Evolutionary conservation across 2,797 vertebrate species (phyloP), one percentile per base, ranked within the genome.

Genomic region (Yasuhikotakia modesta): DNA sequence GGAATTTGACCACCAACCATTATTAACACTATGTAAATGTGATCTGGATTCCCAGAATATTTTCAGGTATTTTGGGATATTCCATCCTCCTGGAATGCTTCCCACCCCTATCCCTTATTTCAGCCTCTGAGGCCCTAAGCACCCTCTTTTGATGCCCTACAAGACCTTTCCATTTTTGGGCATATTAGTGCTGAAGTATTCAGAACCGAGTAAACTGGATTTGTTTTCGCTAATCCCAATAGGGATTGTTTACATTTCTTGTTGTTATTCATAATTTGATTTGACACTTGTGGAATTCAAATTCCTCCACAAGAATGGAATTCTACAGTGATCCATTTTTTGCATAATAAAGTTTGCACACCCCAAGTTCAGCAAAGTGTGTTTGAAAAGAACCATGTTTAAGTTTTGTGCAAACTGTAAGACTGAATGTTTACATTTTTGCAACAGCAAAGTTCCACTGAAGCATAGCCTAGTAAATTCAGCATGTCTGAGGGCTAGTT

Each of bases 31-130:
- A 90, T 82, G 87, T 92, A 91, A 91, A 94, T 91, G 87, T 91
- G 94, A 94, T 91, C 93, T 93, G 92, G 89, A 96, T 91, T 97
- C 95, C 94, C 86, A 89, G 46, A 14, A 92, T 95, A 94, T 94
- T 94, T 93, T 92, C 87, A 87, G 69, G 89, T 92, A 80, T 82
- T 87, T 82, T 81, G 61, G 88, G 90, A 93, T 94, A 91, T 95
- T 92, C 94, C 87, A 13, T 19, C 72, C 75, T 83, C 78, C 70
- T 83, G 84, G 85, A 84, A 87, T 84, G 77, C 84, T 88, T 84
- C 86, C 88, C 85, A 53, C 50, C 39, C 39, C 39, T 10, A 43
- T 43, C 74, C 80, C 24, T 24, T 53, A 74, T 75, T 87, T 86
- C 84, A 61, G 73, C 69, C n/a, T 24, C 76, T 50, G 63, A 77